Conservation (phyloP, 2,113 vertebrate genomes). For the Spilogale gracilis region DNA sequence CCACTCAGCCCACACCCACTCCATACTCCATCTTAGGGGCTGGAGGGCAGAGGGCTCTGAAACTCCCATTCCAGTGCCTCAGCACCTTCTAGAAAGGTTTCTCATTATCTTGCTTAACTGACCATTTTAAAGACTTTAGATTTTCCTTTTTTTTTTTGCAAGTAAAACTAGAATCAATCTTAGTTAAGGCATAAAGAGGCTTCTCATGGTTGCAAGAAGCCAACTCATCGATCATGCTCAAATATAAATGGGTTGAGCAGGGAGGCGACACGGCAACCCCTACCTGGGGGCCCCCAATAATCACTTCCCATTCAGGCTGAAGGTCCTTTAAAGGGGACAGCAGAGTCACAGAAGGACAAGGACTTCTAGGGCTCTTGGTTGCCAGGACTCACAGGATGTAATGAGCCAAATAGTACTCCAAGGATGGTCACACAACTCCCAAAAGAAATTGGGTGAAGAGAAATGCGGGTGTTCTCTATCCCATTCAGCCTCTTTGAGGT, state of each 20-base stretch:
- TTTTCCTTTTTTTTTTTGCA: background rate
- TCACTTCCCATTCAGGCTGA: background rate
- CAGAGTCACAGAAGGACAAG: slow-evolving; percentile 55
- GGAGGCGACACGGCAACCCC: background rate
- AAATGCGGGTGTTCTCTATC: background rate
- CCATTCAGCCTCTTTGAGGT: background rate
- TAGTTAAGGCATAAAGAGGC: slow-evolving; percentile 77
- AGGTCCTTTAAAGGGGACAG: slow-evolving; percentile 64
- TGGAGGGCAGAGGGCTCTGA: background rate
- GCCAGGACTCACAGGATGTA: rapidly evolving
- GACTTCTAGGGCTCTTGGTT: background rate
- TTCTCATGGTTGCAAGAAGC: slow-evolving; percentile 61
- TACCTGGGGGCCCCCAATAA: background rate
- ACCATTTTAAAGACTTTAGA: slow-evolving; percentile 27
- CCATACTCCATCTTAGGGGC: too few relatives aligned
- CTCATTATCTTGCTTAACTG: slow-evolving; percentile 68
- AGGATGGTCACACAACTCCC: background rate
- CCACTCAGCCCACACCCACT: rapidly evolving
- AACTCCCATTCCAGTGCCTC: background rate
- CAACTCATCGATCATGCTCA: slow-evolving; percentile 65
- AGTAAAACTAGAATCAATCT: slow-evolving; percentile 75
- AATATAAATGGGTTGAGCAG: slow-evolving; percentile 59
- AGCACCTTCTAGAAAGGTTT: background rate
- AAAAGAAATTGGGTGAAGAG: background rate
- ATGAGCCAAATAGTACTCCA: background rate